Evolutionary conservation across 2,113 vertebrate species (phyloP).

Genomic region (Rousettus leschenaultii): DNA sequence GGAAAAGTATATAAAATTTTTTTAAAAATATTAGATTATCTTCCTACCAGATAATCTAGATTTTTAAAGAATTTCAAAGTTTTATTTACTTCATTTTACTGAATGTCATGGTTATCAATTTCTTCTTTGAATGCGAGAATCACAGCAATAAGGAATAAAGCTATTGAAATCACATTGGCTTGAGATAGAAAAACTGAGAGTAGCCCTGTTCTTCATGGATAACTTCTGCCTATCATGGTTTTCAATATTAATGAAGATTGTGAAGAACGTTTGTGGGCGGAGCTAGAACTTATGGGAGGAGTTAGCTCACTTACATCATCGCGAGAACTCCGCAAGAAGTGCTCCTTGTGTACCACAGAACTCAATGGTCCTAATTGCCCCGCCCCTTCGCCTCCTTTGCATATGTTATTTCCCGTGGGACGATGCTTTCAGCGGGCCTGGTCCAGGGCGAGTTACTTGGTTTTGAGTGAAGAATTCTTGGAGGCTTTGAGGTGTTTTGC

Average conservation of each 20-base stretch:
- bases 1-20: background rate
- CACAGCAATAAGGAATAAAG: background rate
- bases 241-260: background rate
- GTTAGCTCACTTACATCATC: background rate
- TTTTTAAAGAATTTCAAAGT: background rate
- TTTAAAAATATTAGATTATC: background rate
- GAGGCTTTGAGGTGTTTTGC: background rate
- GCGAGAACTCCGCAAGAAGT: background rate
- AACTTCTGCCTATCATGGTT: background rate
- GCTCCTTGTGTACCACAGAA: background rate
- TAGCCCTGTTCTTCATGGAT: background rate
- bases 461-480: background rate
- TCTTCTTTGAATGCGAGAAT: background rate
- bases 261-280: background rate
- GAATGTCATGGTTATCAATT: background rate
- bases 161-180: background rate
- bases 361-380: background rate
- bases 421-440: background rate
- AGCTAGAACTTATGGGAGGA: background rate
- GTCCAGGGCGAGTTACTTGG: accelerated
- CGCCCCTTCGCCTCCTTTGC: no score
- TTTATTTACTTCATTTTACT: background rate
- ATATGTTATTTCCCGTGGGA: background rate
- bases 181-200: background rate
- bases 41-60: background rate